Conservation (phyloP, 2,113 vertebrate genomes). For the Triplophysa siluroides region DNA sequence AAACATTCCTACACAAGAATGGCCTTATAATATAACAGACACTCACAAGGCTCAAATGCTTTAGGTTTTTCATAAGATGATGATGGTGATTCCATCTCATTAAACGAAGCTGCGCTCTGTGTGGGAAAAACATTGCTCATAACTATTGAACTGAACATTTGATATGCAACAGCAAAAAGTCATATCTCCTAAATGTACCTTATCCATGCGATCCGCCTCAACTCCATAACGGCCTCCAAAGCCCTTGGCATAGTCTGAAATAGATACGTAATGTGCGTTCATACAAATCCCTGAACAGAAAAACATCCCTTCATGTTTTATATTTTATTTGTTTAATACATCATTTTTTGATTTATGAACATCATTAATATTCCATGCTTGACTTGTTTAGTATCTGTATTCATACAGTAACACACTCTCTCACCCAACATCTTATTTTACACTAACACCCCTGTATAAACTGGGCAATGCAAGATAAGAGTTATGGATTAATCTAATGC, state of each 20-base stretch:
- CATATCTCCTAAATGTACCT: conserved; percentile 72
- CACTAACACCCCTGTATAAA: neutral
- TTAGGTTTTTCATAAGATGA: conserved; percentile 84
- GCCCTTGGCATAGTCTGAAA: conserved; percentile 87
- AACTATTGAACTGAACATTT: neutral
- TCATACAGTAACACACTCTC: neutral
- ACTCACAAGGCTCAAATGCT: conserved; percentile 86
- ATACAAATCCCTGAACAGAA: neutral
- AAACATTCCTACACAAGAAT: neutral
- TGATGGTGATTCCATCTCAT: conserved; percentile 81
- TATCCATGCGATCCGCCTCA: conserved; percentile 89
- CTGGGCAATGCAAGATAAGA: neutral
- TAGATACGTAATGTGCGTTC: neutral
- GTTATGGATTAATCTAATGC: no score
- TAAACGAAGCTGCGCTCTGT: conserved; percentile 84
- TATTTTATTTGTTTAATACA: neutral
- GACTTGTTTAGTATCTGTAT: neutral
- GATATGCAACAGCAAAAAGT: neutral
- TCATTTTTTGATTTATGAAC: conserved; percentile 1
- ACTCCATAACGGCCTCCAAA: conserved; percentile 92
- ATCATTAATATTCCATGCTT: neutral
- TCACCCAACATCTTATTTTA: neutral
- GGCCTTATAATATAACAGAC: neutral
- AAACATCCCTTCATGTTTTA: neutral
- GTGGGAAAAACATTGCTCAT: neutral